Evolutionary conservation across 2,888 invertebrate species (phyloP).

Genomic region (Pteria penguin): DNA sequence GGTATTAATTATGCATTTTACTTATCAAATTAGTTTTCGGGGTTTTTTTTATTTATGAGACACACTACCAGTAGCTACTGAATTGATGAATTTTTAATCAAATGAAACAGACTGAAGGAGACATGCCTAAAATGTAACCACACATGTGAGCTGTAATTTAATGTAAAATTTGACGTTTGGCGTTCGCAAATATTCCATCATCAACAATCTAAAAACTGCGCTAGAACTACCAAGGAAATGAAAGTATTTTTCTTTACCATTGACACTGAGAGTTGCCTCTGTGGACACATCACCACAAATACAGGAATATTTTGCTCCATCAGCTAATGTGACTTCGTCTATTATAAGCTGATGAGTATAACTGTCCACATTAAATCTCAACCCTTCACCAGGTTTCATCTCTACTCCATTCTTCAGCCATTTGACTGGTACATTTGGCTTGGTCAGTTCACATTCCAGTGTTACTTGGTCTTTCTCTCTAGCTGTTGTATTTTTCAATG

Average conservation of each 20-base stretch:
- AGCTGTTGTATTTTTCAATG: slow-evolving; percentile 56
- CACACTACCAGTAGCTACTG: no score
- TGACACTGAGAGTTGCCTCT: slow-evolving; percentile 69
- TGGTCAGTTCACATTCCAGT: slow-evolving; percentile 94
- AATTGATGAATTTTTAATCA: no score
- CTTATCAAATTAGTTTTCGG: no score
- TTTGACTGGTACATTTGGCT: slow-evolving; percentile 94
- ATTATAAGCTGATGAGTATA: slow-evolving; percentile 69
- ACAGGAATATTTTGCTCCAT: slow-evolving; percentile 72
- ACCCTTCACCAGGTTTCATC: slow-evolving; percentile 90
- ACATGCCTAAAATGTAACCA: no score
- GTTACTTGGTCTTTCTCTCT: slow-evolving; percentile 82
- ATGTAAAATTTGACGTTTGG: no score
- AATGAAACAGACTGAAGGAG: no score
- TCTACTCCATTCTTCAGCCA: slow-evolving; percentile 90
- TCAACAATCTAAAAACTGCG: background rate
- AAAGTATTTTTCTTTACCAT: no score
- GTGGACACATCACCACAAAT: slow-evolving; percentile 69
- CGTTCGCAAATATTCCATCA: background rate
- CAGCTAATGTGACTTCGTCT: slow-evolving; percentile 65
- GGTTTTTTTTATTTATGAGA: no score
- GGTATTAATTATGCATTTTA: no score
- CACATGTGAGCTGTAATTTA: no score
- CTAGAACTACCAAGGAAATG: background rate
- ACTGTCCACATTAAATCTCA: slow-evolving; percentile 89